A percentile compares a stretch with the other conserved stretches of the same genome.
Evolutionary conservation across 2,888 invertebrate species (phyloP).

Genomic region (Dynastes hyllus): DNA sequence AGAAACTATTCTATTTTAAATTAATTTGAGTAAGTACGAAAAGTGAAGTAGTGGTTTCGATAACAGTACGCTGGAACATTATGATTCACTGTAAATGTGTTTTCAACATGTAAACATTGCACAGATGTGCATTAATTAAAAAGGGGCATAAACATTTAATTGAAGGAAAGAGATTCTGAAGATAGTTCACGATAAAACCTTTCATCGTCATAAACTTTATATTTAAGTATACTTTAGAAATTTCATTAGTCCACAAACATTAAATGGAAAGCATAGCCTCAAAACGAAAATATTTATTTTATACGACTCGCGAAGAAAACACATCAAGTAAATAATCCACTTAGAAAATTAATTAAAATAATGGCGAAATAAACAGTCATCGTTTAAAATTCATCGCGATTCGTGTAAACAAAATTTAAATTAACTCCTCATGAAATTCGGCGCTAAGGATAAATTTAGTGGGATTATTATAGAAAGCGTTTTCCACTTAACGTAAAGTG

Average conservation of each 20-base stretch:
- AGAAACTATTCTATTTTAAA: too few species aligned
- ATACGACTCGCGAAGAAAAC: slow-evolving; percentile 28
- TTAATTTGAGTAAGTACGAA: too few species aligned
- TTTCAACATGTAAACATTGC: neutral
- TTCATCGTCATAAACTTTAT: slow-evolving; percentile 32
- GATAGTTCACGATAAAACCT: slow-evolving; percentile 17
- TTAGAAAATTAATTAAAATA: slow-evolving; percentile 61
- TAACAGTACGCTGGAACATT: too few species aligned
- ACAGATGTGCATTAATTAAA: slow-evolving; percentile 17
- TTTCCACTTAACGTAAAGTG: slow-evolving; percentile 70
- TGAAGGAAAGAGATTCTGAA: neutral
- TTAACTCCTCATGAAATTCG: slow-evolving; percentile 57
- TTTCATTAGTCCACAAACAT: slow-evolving; percentile 39
- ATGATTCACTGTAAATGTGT: too few species aligned
- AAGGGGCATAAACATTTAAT: neutral
- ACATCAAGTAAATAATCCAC: slow-evolving; percentile 48
- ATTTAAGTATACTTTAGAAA: slow-evolving; percentile 41
- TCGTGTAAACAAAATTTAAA: slow-evolving; percentile 67
- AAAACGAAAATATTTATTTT: slow-evolving; percentile 44
- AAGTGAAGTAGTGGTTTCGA: too few species aligned
- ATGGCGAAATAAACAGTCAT: slow-evolving; percentile 63
- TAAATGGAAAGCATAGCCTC: slow-evolving; percentile 28
- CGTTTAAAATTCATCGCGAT: slow-evolving; percentile 66
- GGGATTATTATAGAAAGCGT: slow-evolving; percentile 68
- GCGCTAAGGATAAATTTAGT: slow-evolving; percentile 69